phyloP scores from a whole-genome alignment of 2,113 vertebrate genomes.

The Dicrurus megarhynchus region DNA sequence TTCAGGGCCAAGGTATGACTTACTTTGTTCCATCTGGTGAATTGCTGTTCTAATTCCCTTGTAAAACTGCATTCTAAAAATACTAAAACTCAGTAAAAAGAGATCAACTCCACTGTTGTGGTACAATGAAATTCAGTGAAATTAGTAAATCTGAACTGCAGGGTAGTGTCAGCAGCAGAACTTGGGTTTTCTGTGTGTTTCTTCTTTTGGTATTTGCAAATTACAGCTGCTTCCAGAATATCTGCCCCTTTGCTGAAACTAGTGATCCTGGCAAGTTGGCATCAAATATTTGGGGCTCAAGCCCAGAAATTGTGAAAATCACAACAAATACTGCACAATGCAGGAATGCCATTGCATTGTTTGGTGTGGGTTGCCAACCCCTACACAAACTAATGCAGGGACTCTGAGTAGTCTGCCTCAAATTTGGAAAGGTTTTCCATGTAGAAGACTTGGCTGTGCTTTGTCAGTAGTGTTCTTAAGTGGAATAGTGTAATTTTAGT shows the following conservation, averaged over 20 bases:
- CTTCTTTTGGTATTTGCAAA: background rate
- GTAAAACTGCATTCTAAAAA: background rate
- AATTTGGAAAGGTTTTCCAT: background rate
- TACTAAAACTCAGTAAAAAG: background rate
- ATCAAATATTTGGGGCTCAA: background rate
- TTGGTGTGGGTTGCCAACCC: background rate
- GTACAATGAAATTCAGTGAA: background rate
- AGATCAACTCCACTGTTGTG: background rate
- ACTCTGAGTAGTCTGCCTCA: background rate
- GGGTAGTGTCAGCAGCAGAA: background rate
- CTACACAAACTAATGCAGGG: background rate
- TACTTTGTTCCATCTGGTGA: background rate
- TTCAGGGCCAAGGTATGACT: constrained; percentile 93
- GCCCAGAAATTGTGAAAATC: background rate
- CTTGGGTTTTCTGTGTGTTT: background rate
- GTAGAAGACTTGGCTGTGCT: background rate
- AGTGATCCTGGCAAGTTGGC: background rate
- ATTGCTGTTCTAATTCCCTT: background rate
- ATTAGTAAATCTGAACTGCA: background rate
- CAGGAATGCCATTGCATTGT: background rate
- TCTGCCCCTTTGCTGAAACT: background rate
- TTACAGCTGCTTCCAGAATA: background rate
- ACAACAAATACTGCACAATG: background rate
- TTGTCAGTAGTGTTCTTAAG: background rate
- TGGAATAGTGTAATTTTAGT: background rate